Base-by-base conservation (phyloP, 2,113 vertebrate genomes). In the Onychorhynchus coronatus region DNA sequence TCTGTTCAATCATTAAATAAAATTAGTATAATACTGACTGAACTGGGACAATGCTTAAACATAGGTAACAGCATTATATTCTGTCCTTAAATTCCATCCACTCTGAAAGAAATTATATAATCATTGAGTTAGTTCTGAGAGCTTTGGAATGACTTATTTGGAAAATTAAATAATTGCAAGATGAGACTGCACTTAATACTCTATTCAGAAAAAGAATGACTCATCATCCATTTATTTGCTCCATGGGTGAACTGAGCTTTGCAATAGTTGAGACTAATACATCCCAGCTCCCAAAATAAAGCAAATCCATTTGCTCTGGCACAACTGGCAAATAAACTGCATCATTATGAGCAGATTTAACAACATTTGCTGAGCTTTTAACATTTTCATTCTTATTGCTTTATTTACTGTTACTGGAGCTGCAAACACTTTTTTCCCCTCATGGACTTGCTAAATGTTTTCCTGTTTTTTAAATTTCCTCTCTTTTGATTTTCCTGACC, bases 141-240 rank as follows among this genome's bases (percentile, higher is more conserved):
- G 35, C 39, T 91, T 83, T 91, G 59, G 20, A 84, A 77, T 77
- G 2, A 81, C 44, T 78, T 87, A 50, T 68, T 76, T 88, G 22
- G 53, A 72, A 91, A 93, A 92, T 84, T 59, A 94, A 95, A 81
- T 84, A 92, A 87, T 71, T 59, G 56, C 20, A 67, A 89, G 66
- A 63, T 82, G 85, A 88, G 74, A 72, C 49, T 91, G 77, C 33
- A 52, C 56, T 89, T 95, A 85, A 78, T 87, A 62, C 61, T 78
- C 39, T 87, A 0, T 75, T 81, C 72, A 87, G 70, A 42, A 91
- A 85, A 89, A 68, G 65, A 92, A 89, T 95, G 86, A 95, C 75
- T 95, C 86, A 89, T 80, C 79, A 63, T 68, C 61, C 70, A 55
- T 63, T 95, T 86, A 63, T 63, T 95, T 86, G 61, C 56, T 96